Evolutionary conservation across 2,797 vertebrate species (phyloP), one percentile per base, ranked within the genome.

Genomic region (Aulostomus chinensis): DNA sequence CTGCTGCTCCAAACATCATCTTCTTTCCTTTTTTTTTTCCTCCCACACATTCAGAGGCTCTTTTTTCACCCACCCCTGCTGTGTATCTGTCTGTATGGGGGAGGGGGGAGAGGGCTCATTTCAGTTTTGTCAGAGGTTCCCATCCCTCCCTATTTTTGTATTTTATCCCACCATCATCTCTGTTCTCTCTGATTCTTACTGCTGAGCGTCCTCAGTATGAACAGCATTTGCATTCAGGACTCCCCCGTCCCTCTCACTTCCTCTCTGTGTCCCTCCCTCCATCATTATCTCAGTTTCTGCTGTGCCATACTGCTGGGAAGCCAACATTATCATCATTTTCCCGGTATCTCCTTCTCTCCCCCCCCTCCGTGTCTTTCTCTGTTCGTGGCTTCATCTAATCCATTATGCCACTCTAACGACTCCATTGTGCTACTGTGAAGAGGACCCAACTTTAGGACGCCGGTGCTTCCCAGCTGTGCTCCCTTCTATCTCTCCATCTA

Each of bases 401-500:
- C 73, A 78, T 83, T 86, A 83, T 76, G 68, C 68, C 67, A 46
- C 68, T 79, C 57, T 76, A 73, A 81, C 21, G 26, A 79, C 68
- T 50, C 51, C 51, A 65, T 75, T 70, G 46, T 76, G 72, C 60
- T 22, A 49, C 61, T 66, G 62, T 70, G 72, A 71, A 76, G 79
- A 75, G 72, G 74, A 74, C 73, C 58, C 54, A 72, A 69, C 65
- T 80, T 70, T 57, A 50, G 50, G 61, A 67, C 4, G 13, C 36
- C 31, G 30, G 26, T 50, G 45, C 40, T 56, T 42, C 28, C 51
- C 39, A 13, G 55, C 62, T 57, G 43, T 37, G 35, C 25, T 10
- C 18, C 48, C 39, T 9, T 48, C 48, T 38, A 43, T 76, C 54
- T 32, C 28, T 58, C 35, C 41, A 61, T 78, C 76, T 64, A 15